Conservation (phyloP, 2,797 vertebrate species). For the Mycteria americana region DNA sequence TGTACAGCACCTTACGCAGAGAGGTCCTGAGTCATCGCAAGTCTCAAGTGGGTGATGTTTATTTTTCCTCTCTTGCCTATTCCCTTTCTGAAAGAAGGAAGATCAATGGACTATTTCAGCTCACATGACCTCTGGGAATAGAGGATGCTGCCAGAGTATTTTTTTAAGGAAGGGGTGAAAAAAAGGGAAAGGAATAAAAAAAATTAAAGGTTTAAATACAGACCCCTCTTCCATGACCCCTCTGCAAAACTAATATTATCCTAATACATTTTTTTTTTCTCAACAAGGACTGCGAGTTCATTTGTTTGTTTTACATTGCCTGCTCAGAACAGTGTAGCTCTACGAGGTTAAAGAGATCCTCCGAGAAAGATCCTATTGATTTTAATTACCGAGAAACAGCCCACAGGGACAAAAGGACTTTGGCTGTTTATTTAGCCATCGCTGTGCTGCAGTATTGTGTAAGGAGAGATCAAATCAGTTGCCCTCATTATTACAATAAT, state of each 20-base stretch:
- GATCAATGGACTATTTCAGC: conserved; percentile 65
- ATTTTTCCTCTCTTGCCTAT: not conserved
- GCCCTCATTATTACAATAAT: conserved; percentile 93
- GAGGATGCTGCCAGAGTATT: not conserved
- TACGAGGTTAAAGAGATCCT: conserved; percentile 84
- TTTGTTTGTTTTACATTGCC: conserved; percentile 71
- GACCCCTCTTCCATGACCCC: not conserved
- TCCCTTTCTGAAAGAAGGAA: conserved; percentile 2
- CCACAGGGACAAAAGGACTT: conserved; percentile 91
- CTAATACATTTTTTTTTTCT: conserved; percentile 41
- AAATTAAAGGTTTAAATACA: not conserved
- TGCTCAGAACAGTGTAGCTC: conserved; percentile 61
- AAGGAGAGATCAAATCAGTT: conserved; percentile 91
- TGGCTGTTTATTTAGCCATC: conserved; percentile 90
- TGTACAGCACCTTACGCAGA: not conserved
- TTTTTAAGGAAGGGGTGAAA: not conserved
- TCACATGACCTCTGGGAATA: conserved; percentile 36
- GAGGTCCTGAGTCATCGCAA: not conserved
- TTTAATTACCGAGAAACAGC: conserved; percentile 97
- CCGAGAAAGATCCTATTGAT: conserved; percentile 97
- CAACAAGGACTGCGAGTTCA: conserved; percentile 59
- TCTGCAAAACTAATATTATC: conserved; percentile 2
- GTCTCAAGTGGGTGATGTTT: conserved; percentile 2
- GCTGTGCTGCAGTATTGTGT: conserved; percentile 86
- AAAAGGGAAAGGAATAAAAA: not conserved